Conservation (phyloP, 1,140 invertebrate genomes). For the Branchinecta lindahli region DNA sequence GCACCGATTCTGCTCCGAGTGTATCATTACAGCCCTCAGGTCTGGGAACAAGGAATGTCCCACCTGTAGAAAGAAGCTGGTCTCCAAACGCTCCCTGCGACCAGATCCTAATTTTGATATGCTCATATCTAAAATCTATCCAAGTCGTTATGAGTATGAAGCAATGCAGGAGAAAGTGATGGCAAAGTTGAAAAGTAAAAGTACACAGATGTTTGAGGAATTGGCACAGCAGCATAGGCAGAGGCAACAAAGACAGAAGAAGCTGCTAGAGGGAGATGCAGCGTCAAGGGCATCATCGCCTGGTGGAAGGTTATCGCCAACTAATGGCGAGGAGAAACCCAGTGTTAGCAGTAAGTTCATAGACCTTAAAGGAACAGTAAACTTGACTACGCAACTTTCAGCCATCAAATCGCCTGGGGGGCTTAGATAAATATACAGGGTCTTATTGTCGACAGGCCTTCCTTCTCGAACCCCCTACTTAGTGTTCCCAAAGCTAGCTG, state of each 20-base stretch:
- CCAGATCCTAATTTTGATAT: conserved; percentile 97
- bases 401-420: no score
- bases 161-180: conserved; percentile 84
- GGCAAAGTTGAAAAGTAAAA: conserved; percentile 49
- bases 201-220: conserved; percentile 5
- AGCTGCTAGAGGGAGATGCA: not conserved
- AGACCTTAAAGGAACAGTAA: no score
- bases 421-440: no score
- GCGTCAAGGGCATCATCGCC: not conserved
- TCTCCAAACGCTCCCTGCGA: conserved; percentile 87
- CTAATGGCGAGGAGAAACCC: no score
- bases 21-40: conserved; percentile 90
- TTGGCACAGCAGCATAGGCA: conserved; percentile 3
- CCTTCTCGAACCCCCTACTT: no score
- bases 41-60: conserved; percentile 99
- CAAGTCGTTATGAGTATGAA: conserved; percentile 91
- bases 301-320: not conserved
- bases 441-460: no score
- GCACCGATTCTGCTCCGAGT: conserved; percentile 95
- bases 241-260: conserved; percentile 4
- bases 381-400: no score
- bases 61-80: conserved; percentile 94
- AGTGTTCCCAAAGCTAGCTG: no score
- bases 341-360: conserved; percentile 1
- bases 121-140: conserved; percentile 95